Evolutionary conservation across 2,888 invertebrate species (phyloP).

Genomic region (Drosophila kanekoi): DNA sequence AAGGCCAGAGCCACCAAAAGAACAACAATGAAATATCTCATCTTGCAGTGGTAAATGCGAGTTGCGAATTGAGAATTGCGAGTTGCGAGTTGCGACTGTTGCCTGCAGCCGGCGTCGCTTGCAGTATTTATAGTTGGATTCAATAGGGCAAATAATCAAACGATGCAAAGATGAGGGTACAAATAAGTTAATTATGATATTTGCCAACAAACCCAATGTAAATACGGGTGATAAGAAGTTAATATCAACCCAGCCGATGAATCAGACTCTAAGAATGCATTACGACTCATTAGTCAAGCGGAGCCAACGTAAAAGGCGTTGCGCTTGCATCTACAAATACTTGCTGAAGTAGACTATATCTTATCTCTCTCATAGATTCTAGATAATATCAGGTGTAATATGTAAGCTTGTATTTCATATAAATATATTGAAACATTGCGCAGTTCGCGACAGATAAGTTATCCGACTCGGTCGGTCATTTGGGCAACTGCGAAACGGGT

Average conservation of each 20-base stretch:
- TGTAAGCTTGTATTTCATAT: too few relatives aligned
- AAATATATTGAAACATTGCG: too few relatives aligned
- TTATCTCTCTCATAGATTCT: too few relatives aligned
- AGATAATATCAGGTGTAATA: too few relatives aligned
- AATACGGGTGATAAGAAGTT: slow-evolving; percentile 41
- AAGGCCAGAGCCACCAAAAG: slow-evolving; percentile 42
- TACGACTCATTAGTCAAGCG: not conserved
- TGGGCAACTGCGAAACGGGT: too few relatives aligned
- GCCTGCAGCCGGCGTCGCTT: not conserved
- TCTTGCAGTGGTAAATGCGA: slow-evolving; percentile 6
- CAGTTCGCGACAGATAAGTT: too few relatives aligned
- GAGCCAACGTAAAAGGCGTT: too few relatives aligned
- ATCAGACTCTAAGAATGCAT: not conserved
- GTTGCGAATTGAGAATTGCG: too few relatives aligned
- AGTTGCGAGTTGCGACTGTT: slow-evolving; percentile 12
- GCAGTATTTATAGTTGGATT: slow-evolving; percentile 40
- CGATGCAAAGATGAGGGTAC: slow-evolving; percentile 9
- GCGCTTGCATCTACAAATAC: too few relatives aligned
- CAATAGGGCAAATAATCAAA: slow-evolving; percentile 15
- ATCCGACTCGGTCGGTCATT: too few relatives aligned
- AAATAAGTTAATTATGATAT: slow-evolving; percentile 8
- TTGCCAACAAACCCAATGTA: slow-evolving; percentile 16
- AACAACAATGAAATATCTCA: slow-evolving; percentile 34
- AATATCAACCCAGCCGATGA: not conserved
- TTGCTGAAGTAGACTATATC: too few relatives aligned